phyloP scores from a whole-genome alignment of 2,113 vertebrate genomes.

The Benitochromis conjunctus region DNA sequence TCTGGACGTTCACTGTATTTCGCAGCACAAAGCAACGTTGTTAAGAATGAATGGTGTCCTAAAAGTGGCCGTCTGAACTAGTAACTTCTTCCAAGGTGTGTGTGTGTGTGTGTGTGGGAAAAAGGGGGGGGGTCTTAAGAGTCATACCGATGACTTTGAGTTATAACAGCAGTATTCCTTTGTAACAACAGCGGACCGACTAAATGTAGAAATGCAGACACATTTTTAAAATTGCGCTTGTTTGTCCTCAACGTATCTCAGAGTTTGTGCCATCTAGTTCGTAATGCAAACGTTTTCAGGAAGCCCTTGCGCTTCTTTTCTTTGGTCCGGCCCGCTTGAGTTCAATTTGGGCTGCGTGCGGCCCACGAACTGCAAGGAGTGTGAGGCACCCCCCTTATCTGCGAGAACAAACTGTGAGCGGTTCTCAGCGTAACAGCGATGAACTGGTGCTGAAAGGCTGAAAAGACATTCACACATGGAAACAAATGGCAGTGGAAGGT shows the following conservation, averaged over 20 bases:
- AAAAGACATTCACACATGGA: conserved; percentile 60
- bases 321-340: background rate
- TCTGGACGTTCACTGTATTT: background rate
- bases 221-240: background rate
- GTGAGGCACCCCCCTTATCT: background rate
- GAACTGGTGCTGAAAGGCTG: conserved; percentile 15
- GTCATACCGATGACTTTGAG: background rate
- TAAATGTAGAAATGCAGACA: rapidly evolving
- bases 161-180: background rate
- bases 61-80: background rate
- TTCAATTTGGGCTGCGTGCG: background rate
- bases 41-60: background rate
- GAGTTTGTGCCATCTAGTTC: background rate
- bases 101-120: no score
- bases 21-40: background rate
- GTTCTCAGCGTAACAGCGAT: background rate
- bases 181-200: background rate
- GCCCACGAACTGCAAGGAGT: background rate
- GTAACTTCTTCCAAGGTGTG: background rate
- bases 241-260: background rate
- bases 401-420: background rate
- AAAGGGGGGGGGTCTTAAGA: background rate
- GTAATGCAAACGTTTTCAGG: background rate
- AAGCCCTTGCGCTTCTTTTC: background rate
- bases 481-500: conserved; percentile 2